Base-by-base conservation (phyloP, 2,113 vertebrate genomes). In the Toxotes jaculatrix region DNA sequence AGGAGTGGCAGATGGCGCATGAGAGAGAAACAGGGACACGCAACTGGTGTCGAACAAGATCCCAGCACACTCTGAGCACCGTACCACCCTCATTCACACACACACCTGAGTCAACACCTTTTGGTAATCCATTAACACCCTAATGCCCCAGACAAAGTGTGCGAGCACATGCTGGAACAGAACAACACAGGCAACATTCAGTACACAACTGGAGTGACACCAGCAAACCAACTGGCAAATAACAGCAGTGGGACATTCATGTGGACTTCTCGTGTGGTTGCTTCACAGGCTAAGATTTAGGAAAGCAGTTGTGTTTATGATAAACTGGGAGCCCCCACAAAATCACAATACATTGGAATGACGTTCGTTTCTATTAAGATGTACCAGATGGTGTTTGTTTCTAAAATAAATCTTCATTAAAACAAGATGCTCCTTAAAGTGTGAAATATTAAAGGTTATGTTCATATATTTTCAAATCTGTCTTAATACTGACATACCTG, bases 41-140 rank as follows among this genome's bases (percentile, higher is more conserved):
- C 80, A 72, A 74, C 69, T 77, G 72, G 43, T 69, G 79, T 75
- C 84, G 72, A 79, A 84, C 51, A 47, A 77, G 81, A 85, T 68
- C 88, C 81, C 79, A 78, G 82, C 66, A 83, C 84, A 79, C 86
- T 92, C 70, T 83, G 78, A 88, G 81, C 81, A 82, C 57, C 40
- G 68, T 76, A 59, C 76, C 83, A 77, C 75, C 66, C 83, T 80
- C 74, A 67, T 59, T 70, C 68, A 13, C 78, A 82, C 94, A 95
- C 95, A 94, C 89, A 82, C 93, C 94, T 97, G 95, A 97, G 95
- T 96, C 83, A 92, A 95, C 96, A 96, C 87, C 95, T 96, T 96
- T 95, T 80, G 5, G 79, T 95, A 96, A 96, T 94, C 95, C 92
- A 90, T 88, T 96, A 94, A 95, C 93, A 94, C 94, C 92, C 92